Evolutionary conservation across 2,797 vertebrate genomes (phyloP), one percentile per base, ranked within the genome.

Genomic region (Enteromius thamalakanensis): DNA sequence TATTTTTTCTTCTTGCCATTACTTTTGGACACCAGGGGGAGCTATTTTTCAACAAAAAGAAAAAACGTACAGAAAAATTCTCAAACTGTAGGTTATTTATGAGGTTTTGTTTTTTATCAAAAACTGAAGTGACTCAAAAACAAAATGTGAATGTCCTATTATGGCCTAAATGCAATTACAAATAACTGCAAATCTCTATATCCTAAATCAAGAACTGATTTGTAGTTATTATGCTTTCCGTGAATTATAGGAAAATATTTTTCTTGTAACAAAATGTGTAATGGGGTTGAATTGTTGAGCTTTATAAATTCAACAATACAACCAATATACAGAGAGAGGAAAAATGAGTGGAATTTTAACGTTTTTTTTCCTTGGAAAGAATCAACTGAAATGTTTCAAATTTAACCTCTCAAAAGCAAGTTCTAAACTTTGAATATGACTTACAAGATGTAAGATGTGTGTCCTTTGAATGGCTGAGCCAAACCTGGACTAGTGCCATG

Each of bases 21-120:
- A 42, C 9, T 42, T 42, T 42, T 10, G 17, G 55, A 51, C 89
- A 87, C 76, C 53, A 90, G 88, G 45, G 76, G 84, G 79, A 12
- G 69, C 74, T 76, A 51, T 76, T 55, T 47, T 47, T 81, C 6
- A 76, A 32, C 14, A 51, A 26, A 82, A 64, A 62, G 29, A 74
- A 32, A 5, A 17, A 14, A 11, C 1, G 11, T 68, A 12, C 6
- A 80, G 5, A 65, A 34, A 0, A 65, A 49, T 10, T 51, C 0
- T 64, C 9, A n/a, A 23, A 45, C 17, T 62, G 23, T 45, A 64
- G 23, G 1, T 14, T 42, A 17, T 26, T 12, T 19, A n/a, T n/a
- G n/a, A n/a, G n/a, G n/a, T 58, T 9, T 42, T 42, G 2, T 2
- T 55, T 80, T 71, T 9, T 10, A 40, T 40, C n/a, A 14, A 53